Base-by-base conservation (phyloP, 2,888 invertebrate genomes). In the Dynastes tityus region DNA sequence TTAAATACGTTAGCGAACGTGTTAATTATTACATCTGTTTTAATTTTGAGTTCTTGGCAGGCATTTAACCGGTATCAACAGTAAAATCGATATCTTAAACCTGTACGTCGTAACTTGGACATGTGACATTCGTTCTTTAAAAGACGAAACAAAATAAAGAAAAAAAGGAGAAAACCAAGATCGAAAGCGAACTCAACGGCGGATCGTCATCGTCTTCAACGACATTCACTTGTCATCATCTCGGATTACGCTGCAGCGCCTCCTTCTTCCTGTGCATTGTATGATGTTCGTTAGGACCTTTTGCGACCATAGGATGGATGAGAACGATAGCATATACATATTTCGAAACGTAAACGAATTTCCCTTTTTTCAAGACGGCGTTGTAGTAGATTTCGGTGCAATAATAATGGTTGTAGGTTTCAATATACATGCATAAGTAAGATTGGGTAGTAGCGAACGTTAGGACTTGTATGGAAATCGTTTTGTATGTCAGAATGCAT, bases 251-350 rank as follows among this genome's bases (percentile, higher is more conserved):
- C 40, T 16, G 68, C 78, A 76, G 84, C 84, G 83, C 86, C 87
- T 84, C 87, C 87, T 84, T 81, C 85, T 86, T 87, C 87, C 87
- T 86, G 87, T 85, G 82, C 83, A 84, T 87, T 87, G 84, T 86
- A 49, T 76, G 82, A 85, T 83, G 84, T 86, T 85, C 86, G 86
- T 87, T 86, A 83, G 83, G 70, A 82, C 83, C 84, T 84, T 83
- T 84, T 83, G 40, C 40, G 32, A 5, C 32, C 22, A n/a, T 6
- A 22, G 5, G 58, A 73, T 22, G 55, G 55, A 55, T 55, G 83
- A 83, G 83, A 83, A 82, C 81, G 83, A 84, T 84, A 84, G 83
- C 82, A 84, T 85, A 65, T 22, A 8, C 45, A 16, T 16, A 53
- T 53, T 16, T 16, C 5, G 53, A 53, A 53, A 13, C 16, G n/a